phyloP scores from a whole-genome alignment of 2,113 vertebrate genomes.

The Ctenodactylus gundi region DNA sequence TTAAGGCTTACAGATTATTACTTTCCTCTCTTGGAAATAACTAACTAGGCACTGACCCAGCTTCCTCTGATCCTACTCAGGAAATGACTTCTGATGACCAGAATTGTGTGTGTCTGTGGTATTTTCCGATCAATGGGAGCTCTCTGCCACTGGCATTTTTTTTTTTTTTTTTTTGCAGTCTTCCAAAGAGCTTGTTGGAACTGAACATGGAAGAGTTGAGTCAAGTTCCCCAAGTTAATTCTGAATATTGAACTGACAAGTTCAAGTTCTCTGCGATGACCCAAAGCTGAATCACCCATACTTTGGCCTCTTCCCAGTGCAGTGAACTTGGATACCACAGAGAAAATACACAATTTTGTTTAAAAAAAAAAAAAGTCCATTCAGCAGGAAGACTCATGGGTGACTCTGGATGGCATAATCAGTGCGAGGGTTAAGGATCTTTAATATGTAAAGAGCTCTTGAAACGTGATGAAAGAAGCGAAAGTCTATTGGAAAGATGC shows the following conservation, averaged over 20 bases:
- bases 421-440: too few relatives aligned
- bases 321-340: not conserved
- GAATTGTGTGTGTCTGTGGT: not conserved
- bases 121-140: not conserved
- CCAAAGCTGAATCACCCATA: constrained; percentile 53
- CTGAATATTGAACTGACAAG: constrained; percentile 14
- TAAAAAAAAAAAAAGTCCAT: constrained; percentile 54
- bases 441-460: not conserved
- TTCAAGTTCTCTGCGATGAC: constrained; percentile 46
- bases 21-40: not conserved
- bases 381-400: constrained; percentile 47
- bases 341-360: constrained; percentile 6
- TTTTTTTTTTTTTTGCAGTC: not conserved
- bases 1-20: not conserved
- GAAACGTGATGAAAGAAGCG: not conserved
- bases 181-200: constrained; percentile 38
- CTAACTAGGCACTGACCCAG: not conserved
- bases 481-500: not conserved
- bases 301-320: constrained; percentile 26
- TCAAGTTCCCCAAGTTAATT: constrained; percentile 43
- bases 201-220: constrained; percentile 33
- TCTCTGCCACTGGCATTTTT: not conserved
- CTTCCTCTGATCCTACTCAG: not conserved
- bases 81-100: not conserved
- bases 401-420: not conserved